Conservation (phyloP, 2,113 vertebrate genomes). For the Siniperca chuatsi region DNA sequence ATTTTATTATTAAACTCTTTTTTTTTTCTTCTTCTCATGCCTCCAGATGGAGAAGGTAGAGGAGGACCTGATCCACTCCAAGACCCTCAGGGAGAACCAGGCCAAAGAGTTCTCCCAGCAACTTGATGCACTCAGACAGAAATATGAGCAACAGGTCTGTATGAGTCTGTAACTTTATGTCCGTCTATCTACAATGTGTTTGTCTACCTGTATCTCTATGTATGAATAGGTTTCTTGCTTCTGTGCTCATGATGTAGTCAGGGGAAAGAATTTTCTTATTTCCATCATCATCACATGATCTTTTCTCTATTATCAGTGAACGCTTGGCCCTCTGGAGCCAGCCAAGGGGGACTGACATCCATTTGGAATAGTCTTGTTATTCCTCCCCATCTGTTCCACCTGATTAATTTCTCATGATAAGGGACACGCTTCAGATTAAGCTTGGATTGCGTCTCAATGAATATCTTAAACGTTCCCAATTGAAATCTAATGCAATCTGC, state of each 20-base stretch:
- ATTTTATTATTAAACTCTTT: background rate
- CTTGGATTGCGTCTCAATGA: constrained; percentile 51
- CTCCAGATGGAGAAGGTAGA: constrained; percentile 94
- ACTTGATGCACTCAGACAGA: constrained; percentile 88
- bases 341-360: constrained; percentile 37
- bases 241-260: background rate
- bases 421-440: constrained; percentile 66
- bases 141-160: constrained; percentile 92
- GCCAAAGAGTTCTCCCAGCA: constrained; percentile 90
- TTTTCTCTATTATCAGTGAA: constrained; percentile 36
- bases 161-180: constrained; percentile 33
- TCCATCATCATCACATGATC: constrained; percentile 29
- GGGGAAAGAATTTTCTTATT: background rate
- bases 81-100: constrained; percentile 92
- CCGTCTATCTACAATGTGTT: background rate
- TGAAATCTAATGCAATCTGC: constrained; percentile 67
- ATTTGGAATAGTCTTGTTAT: constrained; percentile 53
- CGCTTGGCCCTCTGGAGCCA: constrained; percentile 18
- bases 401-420: constrained; percentile 67
- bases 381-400: constrained; percentile 64
- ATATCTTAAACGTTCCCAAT: constrained; percentile 61
- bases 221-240: background rate
- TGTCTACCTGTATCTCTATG: constrained; percentile 17
- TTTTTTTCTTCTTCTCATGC: constrained; percentile 43
- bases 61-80: constrained; percentile 91